These are phyloP conservation scores for Acanthurus lineatus DNA, from an alignment of 2,797 vertebrate genomes.

Conservation along the genomic window DNA sequence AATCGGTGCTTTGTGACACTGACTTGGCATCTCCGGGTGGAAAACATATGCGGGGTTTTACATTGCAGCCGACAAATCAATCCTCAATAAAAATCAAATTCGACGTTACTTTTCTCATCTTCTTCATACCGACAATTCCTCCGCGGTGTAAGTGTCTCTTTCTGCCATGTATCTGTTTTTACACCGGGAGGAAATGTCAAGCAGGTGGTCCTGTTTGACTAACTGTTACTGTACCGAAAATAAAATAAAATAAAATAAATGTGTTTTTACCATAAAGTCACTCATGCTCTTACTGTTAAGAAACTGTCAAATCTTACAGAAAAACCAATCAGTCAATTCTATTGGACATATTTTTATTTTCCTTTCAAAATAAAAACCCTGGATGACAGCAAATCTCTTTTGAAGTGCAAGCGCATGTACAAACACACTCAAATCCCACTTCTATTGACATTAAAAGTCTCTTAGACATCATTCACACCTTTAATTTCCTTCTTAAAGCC, in stretches of 20 bases:
- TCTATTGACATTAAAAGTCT: conserved; percentile 7
- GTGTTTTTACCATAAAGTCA: background rate
- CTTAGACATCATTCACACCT: conserved; percentile 7
- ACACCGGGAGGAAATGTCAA: conserved; percentile 6
- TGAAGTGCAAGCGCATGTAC: background rate
- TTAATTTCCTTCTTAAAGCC: background rate
- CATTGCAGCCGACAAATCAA: conserved; percentile 62
- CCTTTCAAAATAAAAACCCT: background rate
- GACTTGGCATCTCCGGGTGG: conserved; percentile 50
- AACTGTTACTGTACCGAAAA: background rate
- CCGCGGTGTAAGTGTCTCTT: conserved; percentile 42
- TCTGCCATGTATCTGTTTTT: conserved; percentile 9
- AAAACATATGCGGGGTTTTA: conserved; percentile 65
- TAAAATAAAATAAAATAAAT: background rate
- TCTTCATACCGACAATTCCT: conserved; percentile 53
- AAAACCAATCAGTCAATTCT: background rate
- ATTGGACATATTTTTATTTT: background rate
- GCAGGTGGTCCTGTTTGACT: background rate
- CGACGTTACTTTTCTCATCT: conserved; percentile 40
- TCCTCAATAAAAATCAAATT: conserved; percentile 60
- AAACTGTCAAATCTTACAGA: background rate
- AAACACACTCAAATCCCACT: conserved; percentile 5
- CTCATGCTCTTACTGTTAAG: background rate
- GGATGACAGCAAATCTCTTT: conserved; percentile 1
- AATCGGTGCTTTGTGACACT: conserved; percentile 34